Evolutionary conservation across 1,140 invertebrate genomes (phyloP), one percentile per base, ranked within the genome.

Genomic region (Drosophila pandora): DNA sequence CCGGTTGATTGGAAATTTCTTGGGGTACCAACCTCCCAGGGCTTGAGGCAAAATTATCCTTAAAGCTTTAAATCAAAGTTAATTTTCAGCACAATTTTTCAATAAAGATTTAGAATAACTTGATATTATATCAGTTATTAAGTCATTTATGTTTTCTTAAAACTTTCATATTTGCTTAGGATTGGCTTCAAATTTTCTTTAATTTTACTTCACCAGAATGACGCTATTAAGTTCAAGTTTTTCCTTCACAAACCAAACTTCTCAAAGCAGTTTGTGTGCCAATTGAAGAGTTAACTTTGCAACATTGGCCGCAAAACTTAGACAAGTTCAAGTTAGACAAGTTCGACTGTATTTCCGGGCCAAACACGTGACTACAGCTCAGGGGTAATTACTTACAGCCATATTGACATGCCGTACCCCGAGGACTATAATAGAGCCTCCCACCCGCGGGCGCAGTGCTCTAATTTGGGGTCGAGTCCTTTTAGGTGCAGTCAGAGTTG

Each of bases 321-420:
- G 43, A 4, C 43, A 22, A 22, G 22, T 32, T 17, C 28, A 21
- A n/a, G 32, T 30, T 17, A 39, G 25, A 53, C 34, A 69, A 69
- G 41, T 70, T 58, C 22, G 13, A 25, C 52, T 70, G 52, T 25
- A 32, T 6, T 49, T 28, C 1, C 25, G 13, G 32, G 37, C 50
- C 49, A 68, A 56, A 68, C 32, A 25, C 41, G 50, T n/a, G 50
- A 48, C 41, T 69, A 39, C 53, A 58, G 39, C 13, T 48, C 12
- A 32, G 41, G 32, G 52, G 52, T 69, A 70, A 69, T 70, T 70
- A 70, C 64, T 69, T 21, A 57, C 25, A 25, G 25, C 52, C 13
- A 21, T 43, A 69, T 68, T 69, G 65, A 68, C 63, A 56, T 50
- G n/a, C 25, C 30, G 28, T 48, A 43, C 50, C 21, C 21, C 8